Base-by-base conservation (phyloP, 1,140 invertebrate genomes). In the Hesperophylax magnus region DNA sequence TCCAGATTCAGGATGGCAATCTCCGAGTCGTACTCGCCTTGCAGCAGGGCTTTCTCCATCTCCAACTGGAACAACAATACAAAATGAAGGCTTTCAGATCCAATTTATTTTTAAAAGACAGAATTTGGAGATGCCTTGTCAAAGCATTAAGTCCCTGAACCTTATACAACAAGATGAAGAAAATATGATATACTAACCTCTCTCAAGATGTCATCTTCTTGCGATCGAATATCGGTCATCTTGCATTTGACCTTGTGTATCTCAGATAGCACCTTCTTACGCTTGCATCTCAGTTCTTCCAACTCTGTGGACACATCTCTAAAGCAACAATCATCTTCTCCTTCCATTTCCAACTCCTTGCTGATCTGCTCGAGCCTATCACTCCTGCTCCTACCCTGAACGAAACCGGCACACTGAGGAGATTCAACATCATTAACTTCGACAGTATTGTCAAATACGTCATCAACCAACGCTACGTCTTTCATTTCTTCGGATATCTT, bases 141-240 rank as follows among this genome's bases (percentile, higher is more conserved):
- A 5, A 27, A 27, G 27, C 27, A 5, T 27, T 27, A 5, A 5
- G 5, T 27, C 27, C 27, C 27, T 27, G 27, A 27, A 2, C 27
- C 27, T 8, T 1, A 39, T 9, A 9, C 4, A 9, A 39, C 1
- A 39, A 39, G 8, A 39, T 39, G 4, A 39, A 5, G 9, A 47
- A 14, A 1, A 8, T 31, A 65, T 24, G 17, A 65, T 3, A 14
- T 27, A 85, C 85, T 86, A 88, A 96, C 96, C 92, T 96, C 95
- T 91, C 94, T 91, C 47, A 95, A 91, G 22, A 96, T 93, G 88
- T 97, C 96, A 86, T 96, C 94, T 85, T 96, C 95, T 85, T 96
- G 95, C 22, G 92, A 92, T 85, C 96, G 94, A 69, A 97, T 94
- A 85, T 96, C 95, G 1, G 93, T 91, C 81, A 97, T 94, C 86